phyloP scores from a whole-genome alignment of 2,797 vertebrate genomes.

The Catharus ustulatus region DNA sequence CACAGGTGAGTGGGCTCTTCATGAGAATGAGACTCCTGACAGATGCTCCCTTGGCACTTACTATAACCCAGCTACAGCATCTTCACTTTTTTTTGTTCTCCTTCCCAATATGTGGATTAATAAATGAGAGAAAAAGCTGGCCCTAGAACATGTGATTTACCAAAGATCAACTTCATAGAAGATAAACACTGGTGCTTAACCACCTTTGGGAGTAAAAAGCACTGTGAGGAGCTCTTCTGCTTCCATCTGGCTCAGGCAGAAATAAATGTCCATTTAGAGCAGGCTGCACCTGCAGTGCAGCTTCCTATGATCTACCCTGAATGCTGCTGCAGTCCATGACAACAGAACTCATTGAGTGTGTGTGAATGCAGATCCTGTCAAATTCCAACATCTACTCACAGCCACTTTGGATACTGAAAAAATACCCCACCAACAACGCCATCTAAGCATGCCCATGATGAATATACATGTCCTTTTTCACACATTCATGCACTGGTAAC shows the following conservation, averaged over 20 bases:
- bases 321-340: not conserved
- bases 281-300: not conserved
- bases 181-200: not conserved
- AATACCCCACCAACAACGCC: not conserved
- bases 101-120: not conserved
- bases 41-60: not conserved
- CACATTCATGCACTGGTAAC: constrained; percentile 74
- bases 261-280: not conserved
- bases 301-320: not conserved
- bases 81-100: not conserved
- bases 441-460: constrained; percentile 75
- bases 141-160: not conserved
- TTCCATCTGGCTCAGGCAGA: not conserved
- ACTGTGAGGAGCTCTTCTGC: not conserved
- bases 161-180: not conserved
- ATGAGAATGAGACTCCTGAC: not conserved
- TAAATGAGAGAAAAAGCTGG: not conserved
- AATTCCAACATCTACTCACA: not conserved
- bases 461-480: constrained; percentile 29
- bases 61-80: not conserved
- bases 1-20: not conserved
- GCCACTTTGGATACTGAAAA: not conserved
- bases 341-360: not conserved
- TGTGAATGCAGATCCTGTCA: not conserved
- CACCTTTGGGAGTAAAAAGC: not conserved